A percentile compares a stretch with the other conserved stretches of the same genome.
Conservation (phyloP, 2,888 invertebrate species). For the Eilema depressum region DNA sequence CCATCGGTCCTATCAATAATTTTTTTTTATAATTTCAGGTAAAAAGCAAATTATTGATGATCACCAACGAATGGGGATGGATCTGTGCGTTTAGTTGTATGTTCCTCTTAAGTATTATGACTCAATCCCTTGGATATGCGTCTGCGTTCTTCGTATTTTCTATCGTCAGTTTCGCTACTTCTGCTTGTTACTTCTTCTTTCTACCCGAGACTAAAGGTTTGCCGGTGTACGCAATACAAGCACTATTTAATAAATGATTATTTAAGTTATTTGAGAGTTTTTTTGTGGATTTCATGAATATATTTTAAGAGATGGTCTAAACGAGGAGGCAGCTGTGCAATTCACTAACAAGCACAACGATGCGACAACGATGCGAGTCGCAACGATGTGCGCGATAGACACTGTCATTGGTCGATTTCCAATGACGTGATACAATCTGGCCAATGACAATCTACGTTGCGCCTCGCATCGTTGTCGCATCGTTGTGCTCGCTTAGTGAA, state of each 20-base stretch:
- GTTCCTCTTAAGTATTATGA: background rate
- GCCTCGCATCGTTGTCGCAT: no score
- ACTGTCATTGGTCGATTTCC: no score
- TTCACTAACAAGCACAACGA: no score
- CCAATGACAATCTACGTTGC: no score
- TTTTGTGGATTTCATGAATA: background rate
- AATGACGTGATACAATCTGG: no score
- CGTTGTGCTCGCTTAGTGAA: no score
- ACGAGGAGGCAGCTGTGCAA: no score
- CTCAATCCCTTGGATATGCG: background rate
- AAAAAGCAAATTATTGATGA: background rate
- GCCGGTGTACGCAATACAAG: slow-evolving; percentile 64
- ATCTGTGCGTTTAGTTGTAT: background rate
- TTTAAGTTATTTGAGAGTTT: background rate
- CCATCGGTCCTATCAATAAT: no score
- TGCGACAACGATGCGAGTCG: no score
- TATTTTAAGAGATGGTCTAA: no score
- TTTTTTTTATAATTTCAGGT: slow-evolving; percentile 3
- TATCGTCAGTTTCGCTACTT: slow-evolving; percentile 56
- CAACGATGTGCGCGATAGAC: no score
- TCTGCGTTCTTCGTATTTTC: slow-evolving; percentile 56
- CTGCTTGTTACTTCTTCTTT: slow-evolving; percentile 53
- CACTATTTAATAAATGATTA: slow-evolving; percentile 44
- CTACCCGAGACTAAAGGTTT: slow-evolving; percentile 70
- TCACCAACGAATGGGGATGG: background rate